These are phyloP conservation scores for Colinus virginianus DNA, from an alignment of 2,113 vertebrate genomes.

Conservation along the genomic window DNA sequence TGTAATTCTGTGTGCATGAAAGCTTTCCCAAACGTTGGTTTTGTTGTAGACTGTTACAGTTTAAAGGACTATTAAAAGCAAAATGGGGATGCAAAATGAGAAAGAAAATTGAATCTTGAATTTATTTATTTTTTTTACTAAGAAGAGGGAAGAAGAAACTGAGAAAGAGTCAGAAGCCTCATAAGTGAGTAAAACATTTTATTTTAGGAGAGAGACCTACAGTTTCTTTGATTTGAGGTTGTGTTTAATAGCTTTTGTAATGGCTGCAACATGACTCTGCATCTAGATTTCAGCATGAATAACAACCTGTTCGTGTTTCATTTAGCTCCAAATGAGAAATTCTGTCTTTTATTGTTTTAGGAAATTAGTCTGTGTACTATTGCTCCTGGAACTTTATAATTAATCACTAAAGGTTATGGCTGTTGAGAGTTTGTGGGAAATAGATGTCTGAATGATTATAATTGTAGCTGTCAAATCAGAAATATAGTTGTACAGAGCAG, in stretches of 20 bases:
- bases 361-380: conserved; percentile 82
- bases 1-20: neutral
- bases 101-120: conserved; percentile 51
- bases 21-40: conserved; percentile 40
- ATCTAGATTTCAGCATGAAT: conserved; percentile 84
- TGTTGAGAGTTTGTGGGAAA: conserved; percentile 78
- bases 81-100: conserved; percentile 36
- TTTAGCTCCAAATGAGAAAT: conserved; percentile 84
- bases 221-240: conserved; percentile 78
- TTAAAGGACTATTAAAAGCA: conserved; percentile 38
- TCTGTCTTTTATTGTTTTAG: conserved; percentile 85
- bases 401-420: conserved; percentile 81
- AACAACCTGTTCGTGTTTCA: conserved; percentile 80
- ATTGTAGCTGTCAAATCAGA: conserved; percentile 80
- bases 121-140: neutral
- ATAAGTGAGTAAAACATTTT: conserved; percentile 62
- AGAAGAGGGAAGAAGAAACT: conserved; percentile 22
- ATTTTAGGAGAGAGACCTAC: conserved; percentile 71
- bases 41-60: conserved; percentile 33
- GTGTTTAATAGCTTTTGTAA: conserved; percentile 85
- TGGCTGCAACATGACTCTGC: conserved; percentile 84
- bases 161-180: conserved; percentile 30
- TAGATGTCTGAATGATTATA: conserved; percentile 78
- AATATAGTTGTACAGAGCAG: conserved; percentile 58
- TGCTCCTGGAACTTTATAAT: conserved; percentile 81